Percentiles rank a stretch among this genome's conserved stretches.
Conservation (phyloP, 1,140 invertebrate genomes). For the Heliconius melpomene region DNA sequence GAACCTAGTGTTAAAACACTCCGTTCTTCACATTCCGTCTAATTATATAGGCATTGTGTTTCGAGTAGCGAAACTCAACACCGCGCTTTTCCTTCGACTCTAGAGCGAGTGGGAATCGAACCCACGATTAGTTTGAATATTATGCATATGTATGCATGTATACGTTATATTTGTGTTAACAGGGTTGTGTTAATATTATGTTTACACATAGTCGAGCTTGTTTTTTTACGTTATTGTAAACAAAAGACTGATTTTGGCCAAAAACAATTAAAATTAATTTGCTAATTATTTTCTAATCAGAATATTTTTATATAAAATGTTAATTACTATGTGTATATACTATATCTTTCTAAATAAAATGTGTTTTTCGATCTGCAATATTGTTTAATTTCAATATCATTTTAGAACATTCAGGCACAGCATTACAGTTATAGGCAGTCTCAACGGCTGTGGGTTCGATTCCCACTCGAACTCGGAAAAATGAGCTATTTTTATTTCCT, state of each 20-base stretch:
- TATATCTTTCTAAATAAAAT: neutral
- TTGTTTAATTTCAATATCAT: neutral
- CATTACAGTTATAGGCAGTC: no score
- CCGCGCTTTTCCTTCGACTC: no score
- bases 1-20: no score
- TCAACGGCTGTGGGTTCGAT: no score
- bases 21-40: no score
- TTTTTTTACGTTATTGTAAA: conserved; percentile 15
- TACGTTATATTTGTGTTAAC: neutral
- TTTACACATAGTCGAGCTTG: neutral
- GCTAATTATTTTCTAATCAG: conserved; percentile 7
- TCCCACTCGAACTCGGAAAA: no score
- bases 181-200: neutral
- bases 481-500: no score
- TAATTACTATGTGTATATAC: neutral
- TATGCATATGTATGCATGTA: neutral
- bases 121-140: no score
- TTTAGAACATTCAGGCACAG: neutral
- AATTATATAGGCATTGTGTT: no score
- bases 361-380: neutral
- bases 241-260: conserved; percentile 40
- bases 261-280: conserved; percentile 22
- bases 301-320: neutral
- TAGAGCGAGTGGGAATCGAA: no score
- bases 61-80: no score